Evolutionary conservation across 2,888 invertebrate species (phyloP).

Genomic region (Eulithis prunata): DNA sequence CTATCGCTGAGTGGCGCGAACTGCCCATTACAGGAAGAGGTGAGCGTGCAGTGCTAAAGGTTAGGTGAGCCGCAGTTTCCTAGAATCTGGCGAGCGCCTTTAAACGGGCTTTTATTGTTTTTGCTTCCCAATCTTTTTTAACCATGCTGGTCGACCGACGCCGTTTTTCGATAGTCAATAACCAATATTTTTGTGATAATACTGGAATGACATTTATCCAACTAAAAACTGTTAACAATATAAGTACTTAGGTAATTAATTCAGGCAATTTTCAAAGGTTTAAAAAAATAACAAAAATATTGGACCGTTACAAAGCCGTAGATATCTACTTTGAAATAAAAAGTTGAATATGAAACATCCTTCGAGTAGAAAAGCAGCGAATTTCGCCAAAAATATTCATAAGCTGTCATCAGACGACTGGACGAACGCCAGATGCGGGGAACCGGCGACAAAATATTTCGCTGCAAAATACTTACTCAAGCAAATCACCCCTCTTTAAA

Average conservation of each 20-base stretch:
- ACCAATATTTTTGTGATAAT: too few relatives aligned
- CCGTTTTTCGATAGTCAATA: too few relatives aligned
- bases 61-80: constrained; percentile 34
- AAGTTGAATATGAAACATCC: constrained; percentile 69
- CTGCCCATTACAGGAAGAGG: constrained; percentile 49
- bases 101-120: not conserved
- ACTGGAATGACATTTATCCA: too few relatives aligned
- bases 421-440: constrained; percentile 80
- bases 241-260: too few relatives aligned
- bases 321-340: constrained; percentile 53
- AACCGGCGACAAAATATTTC: constrained; percentile 80
- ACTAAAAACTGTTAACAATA: too few relatives aligned
- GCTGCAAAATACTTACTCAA: constrained; percentile 79
- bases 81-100: not conserved
- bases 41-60: constrained; percentile 49
- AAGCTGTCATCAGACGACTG: constrained; percentile 83
- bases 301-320: constrained; percentile 36
- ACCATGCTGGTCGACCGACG: too few relatives aligned
- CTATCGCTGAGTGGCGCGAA: constrained; percentile 71
- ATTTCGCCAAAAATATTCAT: constrained; percentile 83
- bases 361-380: constrained; percentile 68
- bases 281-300: too few relatives aligned
- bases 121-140: not conserved
- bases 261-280: too few relatives aligned
- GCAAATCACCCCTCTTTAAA: constrained; percentile 78